Conservation (phyloP, 1,140 invertebrate species). For the Penaeus vannamei region DNA sequence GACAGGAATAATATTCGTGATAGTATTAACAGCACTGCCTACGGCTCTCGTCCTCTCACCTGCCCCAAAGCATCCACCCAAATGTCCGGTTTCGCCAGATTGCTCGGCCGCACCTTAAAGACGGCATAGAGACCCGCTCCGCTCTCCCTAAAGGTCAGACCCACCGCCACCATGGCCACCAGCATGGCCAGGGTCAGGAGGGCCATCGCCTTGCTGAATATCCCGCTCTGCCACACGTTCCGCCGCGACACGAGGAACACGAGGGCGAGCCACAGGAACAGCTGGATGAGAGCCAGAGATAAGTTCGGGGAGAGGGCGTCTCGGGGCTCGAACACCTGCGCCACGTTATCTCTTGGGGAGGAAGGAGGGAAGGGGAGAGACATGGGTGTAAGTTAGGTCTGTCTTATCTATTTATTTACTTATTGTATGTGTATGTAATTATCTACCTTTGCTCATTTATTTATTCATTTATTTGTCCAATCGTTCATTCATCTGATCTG, state of each 20-base stretch:
- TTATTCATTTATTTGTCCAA: too few relatives aligned
- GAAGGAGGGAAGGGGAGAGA: neutral
- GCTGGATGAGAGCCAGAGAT: neutral
- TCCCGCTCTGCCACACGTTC: neutral
- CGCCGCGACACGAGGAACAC: conserved; percentile 32
- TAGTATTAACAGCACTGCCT: too few relatives aligned
- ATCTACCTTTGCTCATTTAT: too few relatives aligned
- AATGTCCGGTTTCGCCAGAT: conserved; percentile 22
- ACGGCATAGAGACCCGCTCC: neutral
- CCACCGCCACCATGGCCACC: conserved; percentile 14
- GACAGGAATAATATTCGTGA: too few relatives aligned
- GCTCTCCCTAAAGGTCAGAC: conserved; percentile 22
- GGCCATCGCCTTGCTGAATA: conserved; percentile 26
- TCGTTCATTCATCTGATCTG: too few relatives aligned
- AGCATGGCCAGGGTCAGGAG: conserved; percentile 29
- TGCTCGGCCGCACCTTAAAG: neutral
- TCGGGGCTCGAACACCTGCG: neutral
- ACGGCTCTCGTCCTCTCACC: neutral
- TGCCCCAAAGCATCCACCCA: conserved; percentile 58
- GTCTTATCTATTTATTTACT: too few relatives aligned
- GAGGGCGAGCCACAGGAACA: conserved; percentile 32
- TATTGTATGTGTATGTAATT: too few relatives aligned
- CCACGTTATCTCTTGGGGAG: neutral
- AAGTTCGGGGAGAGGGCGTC: neutral
- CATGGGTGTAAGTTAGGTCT: too few relatives aligned